A percentile compares a stretch with the other conserved stretches of the same genome.
Conservation (phyloP, 2,113 vertebrate species). For the Trogon melanurus region DNA sequence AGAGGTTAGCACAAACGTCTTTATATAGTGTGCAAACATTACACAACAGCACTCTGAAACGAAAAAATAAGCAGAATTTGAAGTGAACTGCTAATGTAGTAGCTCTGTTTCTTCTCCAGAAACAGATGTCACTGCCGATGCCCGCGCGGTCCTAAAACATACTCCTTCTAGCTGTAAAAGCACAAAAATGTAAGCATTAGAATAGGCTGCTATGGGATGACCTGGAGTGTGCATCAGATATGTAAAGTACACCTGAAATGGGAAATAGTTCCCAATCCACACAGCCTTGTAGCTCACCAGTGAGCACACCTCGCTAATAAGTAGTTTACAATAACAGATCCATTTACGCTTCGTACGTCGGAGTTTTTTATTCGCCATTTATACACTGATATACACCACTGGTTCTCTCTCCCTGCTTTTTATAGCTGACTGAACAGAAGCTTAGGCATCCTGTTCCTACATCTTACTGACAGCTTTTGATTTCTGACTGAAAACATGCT, state of each 20-base stretch:
- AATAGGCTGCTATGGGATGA: background rate
- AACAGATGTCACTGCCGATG: background rate
- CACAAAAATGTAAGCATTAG: background rate
- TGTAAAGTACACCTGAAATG: background rate
- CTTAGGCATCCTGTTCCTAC: background rate
- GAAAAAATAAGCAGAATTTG: background rate
- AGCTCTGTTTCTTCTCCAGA: background rate
- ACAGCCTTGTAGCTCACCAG: background rate
- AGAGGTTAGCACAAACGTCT: background rate
- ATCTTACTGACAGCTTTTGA: background rate
- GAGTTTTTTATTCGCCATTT: background rate
- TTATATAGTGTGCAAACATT: background rate
- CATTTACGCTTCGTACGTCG: background rate
- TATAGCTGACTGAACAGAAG: background rate
- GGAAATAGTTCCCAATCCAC: background rate
- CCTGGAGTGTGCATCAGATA: background rate
- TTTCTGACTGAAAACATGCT: background rate
- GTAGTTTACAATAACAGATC: background rate
- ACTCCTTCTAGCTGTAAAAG: background rate
- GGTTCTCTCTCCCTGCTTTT: background rate
- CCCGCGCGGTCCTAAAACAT: background rate
- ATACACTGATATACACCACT: background rate
- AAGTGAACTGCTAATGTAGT: background rate
- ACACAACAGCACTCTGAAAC: background rate
- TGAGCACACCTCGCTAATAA: background rate